Base-by-base conservation (phyloP, 2,113 vertebrate species). In the Furnarius figulus region DNA sequence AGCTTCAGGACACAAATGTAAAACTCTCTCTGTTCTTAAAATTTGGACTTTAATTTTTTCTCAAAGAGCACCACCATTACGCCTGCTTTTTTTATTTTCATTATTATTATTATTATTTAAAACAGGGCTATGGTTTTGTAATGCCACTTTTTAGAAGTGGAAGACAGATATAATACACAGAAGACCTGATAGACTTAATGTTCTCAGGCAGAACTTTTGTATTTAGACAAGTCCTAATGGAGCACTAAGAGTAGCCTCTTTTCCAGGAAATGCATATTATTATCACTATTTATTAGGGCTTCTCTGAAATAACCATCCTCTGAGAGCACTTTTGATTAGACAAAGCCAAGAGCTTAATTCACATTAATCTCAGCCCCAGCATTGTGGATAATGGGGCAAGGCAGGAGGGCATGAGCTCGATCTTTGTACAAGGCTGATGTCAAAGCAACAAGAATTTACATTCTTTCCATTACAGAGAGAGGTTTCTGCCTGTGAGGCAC, bases 261-360 rank as follows among this genome's bases (percentile, higher is more conserved):
- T 90, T 85, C 86, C 91, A 84, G 80, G 65, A 89, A 96, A 53
- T 55, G 42, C n/a, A 30, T 71, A 7, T 89, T 71, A 84, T 86
- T 66, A 56, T 67, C 58, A 58, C 42, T 72, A n/a, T 62, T 85
- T 87, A 74, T 85, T 75, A 91, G 47, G 59, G 35, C 53, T 84
- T 61, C 75, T 93, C 67, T 67, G 76, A 81, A 95, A 84, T 22
- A 47, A 59, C 56, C 40, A 75, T 95, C 47, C 50, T 66, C 62
- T 75, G 62, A 91, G 71, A 93, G 74, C 70, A 49, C 65, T 93
- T 74, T 46, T 59, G 55, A 56, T 35, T 53, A 91, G 81, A 47
- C 40, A 90, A 58, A 87, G 74, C 59, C 82, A 68, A 55, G 67
- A 88, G 67, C 84, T 93, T 63, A 63, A 83, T 55, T 88, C 61